phyloP scores from a whole-genome alignment of 2,888 invertebrate genomes.

The Zonitis immaculata region DNA sequence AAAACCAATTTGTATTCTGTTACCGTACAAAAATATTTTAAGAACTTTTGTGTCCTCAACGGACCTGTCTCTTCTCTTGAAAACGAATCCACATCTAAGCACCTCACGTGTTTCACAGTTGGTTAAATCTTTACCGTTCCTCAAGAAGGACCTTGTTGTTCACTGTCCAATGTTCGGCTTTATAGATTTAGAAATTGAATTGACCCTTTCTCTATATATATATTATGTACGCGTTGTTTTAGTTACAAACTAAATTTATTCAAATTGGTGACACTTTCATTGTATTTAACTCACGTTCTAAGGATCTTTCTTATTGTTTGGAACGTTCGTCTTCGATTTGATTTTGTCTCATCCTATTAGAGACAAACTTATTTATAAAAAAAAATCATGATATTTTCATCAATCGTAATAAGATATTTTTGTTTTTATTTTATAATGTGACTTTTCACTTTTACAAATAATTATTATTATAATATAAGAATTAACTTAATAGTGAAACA shows the following conservation, averaged over 20 bases:
- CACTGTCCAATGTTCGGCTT: slow-evolving; percentile 8
- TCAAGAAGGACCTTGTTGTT: slow-evolving; percentile 33
- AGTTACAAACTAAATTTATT: slow-evolving; percentile 17
- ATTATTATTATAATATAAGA: too few relatives aligned
- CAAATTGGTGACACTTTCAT: slow-evolving; percentile 9
- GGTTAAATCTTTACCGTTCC: slow-evolving; percentile 34
- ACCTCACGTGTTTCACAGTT: slow-evolving; percentile 40
- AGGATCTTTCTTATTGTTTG: too few relatives aligned
- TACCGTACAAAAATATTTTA: slow-evolving; percentile 34
- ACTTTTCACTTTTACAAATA: too few relatives aligned
- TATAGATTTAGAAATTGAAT: slow-evolving; percentile 27
- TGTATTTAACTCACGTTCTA: too few relatives aligned
- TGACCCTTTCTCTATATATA: slow-evolving; percentile 24
- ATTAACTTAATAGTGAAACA: too few relatives aligned
- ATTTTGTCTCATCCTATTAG: too few relatives aligned
- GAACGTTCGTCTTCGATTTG: too few relatives aligned
- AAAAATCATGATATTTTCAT: too few relatives aligned
- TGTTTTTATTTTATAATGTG: too few relatives aligned
- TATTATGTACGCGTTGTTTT: slow-evolving; percentile 19
- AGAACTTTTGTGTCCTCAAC: slow-evolving; percentile 41
- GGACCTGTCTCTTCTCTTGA: slow-evolving; percentile 34
- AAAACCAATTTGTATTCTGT: slow-evolving; percentile 38
- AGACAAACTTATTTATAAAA: too few relatives aligned
- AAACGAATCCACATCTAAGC: slow-evolving; percentile 39
- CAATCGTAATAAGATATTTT: too few relatives aligned